A percentile compares a stretch with the other conserved stretches of the same genome.
These are phyloP conservation scores for Argya squamiceps DNA, from an alignment of 2,797 vertebrate species.

Conservation along the genomic window DNA sequence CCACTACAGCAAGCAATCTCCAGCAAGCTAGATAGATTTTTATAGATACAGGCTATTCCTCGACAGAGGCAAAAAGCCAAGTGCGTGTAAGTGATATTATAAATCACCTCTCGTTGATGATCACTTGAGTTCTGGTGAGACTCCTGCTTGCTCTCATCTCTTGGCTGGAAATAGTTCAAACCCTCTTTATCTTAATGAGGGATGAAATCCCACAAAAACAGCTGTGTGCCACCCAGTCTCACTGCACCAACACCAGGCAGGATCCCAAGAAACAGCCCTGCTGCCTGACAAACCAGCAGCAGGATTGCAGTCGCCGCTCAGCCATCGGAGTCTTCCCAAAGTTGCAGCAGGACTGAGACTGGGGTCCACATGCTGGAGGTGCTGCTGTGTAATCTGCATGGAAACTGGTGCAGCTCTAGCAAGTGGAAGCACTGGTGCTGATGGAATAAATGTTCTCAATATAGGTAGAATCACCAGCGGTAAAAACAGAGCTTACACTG, in stretches of 20 bases:
- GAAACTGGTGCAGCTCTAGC: background rate
- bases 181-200: conserved; percentile 67
- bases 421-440: background rate
- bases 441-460: background rate
- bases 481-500: background rate
- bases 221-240: background rate
- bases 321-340: accelerated
- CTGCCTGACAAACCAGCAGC: background rate
- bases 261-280: background rate
- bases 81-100: conserved; percentile 58
- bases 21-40: background rate
- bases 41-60: conserved; percentile 49
- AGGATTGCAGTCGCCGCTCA: accelerated
- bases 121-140: conserved; percentile 47
- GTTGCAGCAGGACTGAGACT: background rate
- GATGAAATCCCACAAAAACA: conserved; percentile 47
- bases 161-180: conserved; percentile 61
- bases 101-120: conserved; percentile 60
- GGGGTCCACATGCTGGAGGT: background rate
- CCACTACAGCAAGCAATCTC: background rate
- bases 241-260: background rate
- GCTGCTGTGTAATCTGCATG: background rate
- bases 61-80: conserved; percentile 53
- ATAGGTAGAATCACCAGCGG: background rate
- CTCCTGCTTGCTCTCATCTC: conserved; percentile 27